phyloP scores from a whole-genome alignment of 2,888 invertebrate genomes.

The Iselma pallidipennis region DNA sequence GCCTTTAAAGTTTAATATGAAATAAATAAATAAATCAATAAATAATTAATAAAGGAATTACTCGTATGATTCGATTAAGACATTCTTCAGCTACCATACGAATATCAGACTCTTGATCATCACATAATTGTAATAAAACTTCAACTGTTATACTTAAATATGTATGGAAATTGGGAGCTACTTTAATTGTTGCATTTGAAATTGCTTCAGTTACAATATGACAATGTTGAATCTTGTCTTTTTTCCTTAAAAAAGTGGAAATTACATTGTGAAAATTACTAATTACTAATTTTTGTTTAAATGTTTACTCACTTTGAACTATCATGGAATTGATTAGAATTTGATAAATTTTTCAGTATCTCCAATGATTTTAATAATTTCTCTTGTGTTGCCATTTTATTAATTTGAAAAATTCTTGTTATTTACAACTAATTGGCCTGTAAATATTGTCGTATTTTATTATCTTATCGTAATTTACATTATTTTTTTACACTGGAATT shows the following conservation, averaged over 20 bases:
- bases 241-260: slow-evolving; percentile 59
- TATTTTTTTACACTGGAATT: background rate
- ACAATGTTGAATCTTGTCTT: slow-evolving; percentile 76
- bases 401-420: too few species aligned
- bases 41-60: slow-evolving; percentile 49
- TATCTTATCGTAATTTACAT: background rate
- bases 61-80: slow-evolving; percentile 75
- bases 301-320: slow-evolving; percentile 30
- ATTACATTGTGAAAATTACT: slow-evolving; percentile 2
- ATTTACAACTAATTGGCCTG: too few species aligned
- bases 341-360: slow-evolving; percentile 41
- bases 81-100: slow-evolving; percentile 82
- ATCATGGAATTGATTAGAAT: slow-evolving; percentile 37
- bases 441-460: too few species aligned
- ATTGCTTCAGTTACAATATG: slow-evolving; percentile 74
- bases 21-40: slow-evolving; percentile 8
- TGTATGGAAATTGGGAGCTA: slow-evolving; percentile 64
- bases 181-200: slow-evolving; percentile 64
- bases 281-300: slow-evolving; percentile 5
- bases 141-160: slow-evolving; percentile 73
- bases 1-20: slow-evolving; percentile 50
- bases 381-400: slow-evolving; percentile 54
- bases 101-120: slow-evolving; percentile 78
- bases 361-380: slow-evolving; percentile 54
- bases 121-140: slow-evolving; percentile 70